Evolutionary conservation across 2,797 vertebrate genomes (phyloP).

Genomic region (Rhabdomys pumilio): DNA sequence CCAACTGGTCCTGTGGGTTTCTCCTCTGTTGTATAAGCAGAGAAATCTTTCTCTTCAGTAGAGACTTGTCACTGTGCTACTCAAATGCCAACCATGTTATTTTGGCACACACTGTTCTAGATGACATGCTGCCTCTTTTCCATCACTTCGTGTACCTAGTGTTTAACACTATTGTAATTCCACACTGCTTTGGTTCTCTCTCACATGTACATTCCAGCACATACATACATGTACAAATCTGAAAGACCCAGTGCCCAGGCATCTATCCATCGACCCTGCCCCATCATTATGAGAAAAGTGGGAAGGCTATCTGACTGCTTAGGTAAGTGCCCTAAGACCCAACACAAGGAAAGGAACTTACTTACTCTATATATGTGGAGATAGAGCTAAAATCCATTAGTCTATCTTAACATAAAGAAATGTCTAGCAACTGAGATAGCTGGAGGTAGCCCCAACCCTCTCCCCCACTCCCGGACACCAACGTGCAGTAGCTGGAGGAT

Average conservation of each 20-base stretch:
- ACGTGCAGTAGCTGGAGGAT: not conserved
- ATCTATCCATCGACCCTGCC: not conserved
- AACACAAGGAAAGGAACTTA: not conserved
- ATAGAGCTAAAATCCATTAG: not conserved
- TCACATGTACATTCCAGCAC: not conserved
- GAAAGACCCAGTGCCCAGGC: too few relatives aligned
- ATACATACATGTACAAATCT: too few relatives aligned
- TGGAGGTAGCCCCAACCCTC: not conserved
- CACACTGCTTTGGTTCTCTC: not conserved
- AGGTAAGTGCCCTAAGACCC: not conserved
- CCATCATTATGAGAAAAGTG: not conserved
- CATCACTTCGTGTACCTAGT: not conserved
- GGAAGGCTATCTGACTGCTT: not conserved
- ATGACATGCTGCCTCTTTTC: not conserved
- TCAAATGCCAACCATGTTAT: not conserved
- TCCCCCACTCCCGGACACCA: not conserved
- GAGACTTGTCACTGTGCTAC: not conserved
- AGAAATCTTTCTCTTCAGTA: not conserved
- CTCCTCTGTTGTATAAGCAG: not conserved
- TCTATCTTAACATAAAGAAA: slow-evolving; percentile 19
- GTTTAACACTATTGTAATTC: slow-evolving; percentile 14
- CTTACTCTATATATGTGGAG: not conserved
- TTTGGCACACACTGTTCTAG: not conserved
- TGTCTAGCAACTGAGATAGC: not conserved
- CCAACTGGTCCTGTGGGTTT: not conserved